These are phyloP conservation scores for Cairina moschata DNA, from an alignment of 2,113 vertebrate species.

Conservation along the genomic window DNA sequence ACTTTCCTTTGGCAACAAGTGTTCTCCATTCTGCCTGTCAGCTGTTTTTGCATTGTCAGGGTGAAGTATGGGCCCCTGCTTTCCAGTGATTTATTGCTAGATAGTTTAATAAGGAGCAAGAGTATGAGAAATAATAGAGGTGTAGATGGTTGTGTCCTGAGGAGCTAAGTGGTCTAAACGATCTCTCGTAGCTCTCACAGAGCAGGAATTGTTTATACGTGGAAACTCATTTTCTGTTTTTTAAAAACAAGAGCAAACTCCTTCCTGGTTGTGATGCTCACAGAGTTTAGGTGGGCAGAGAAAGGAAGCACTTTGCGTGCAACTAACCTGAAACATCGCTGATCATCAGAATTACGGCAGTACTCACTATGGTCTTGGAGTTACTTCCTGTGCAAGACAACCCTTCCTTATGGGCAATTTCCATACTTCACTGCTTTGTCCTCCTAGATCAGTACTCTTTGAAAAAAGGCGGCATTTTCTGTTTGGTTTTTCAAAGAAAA, in stretches of 20 bases:
- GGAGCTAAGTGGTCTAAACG: neutral
- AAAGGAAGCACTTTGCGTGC: neutral
- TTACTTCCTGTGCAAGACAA: neutral
- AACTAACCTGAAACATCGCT: neutral
- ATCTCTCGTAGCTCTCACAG: neutral
- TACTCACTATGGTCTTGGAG: neutral
- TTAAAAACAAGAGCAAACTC: neutral
- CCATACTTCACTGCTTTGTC: neutral
- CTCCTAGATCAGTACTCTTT: neutral
- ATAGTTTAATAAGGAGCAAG: neutral
- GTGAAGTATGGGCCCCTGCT: neutral
- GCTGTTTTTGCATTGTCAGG: fast-evolving
- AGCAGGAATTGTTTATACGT: neutral
- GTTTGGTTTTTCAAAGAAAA: neutral
- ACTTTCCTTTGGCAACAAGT: neutral
- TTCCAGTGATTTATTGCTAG: neutral
- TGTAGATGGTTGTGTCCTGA: neutral
- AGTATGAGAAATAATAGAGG: neutral
- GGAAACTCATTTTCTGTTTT: neutral
- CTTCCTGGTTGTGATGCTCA: neutral
- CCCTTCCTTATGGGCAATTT: neutral
- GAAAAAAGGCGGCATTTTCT: neutral
- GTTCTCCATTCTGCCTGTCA: neutral
- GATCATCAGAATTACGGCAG: neutral
- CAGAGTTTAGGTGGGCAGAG: neutral